These are phyloP conservation scores for Salmo trutta DNA, from an alignment of 2,797 vertebrate genomes.

Conservation along the genomic window DNA sequence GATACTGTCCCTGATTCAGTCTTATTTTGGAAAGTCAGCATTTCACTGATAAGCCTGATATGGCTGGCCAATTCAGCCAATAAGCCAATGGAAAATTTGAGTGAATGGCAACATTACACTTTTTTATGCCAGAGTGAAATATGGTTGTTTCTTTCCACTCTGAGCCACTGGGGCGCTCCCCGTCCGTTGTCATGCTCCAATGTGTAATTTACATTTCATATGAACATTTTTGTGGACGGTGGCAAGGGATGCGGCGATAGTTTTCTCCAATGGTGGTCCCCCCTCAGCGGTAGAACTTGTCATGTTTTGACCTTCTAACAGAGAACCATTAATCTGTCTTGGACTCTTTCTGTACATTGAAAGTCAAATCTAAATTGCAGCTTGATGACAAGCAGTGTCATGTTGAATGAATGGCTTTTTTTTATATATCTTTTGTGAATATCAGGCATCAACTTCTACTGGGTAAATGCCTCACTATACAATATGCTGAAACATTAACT, in stretches of 20 bases:
- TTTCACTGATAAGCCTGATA: constrained; percentile 15
- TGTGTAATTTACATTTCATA: constrained; percentile 55
- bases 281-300: constrained; percentile 41
- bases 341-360: not conserved
- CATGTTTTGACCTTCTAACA: constrained; percentile 28
- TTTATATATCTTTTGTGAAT: not conserved
- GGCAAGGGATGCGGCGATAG: constrained; percentile 57
- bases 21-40: constrained; percentile 10
- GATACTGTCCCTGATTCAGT: constrained; percentile 30
- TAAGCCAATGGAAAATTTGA: not conserved
- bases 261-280: constrained; percentile 70
- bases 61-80: not conserved
- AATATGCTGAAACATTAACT: not conserved
- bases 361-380: not conserved
- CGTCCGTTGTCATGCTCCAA: constrained; percentile 22
- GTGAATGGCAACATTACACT: not conserved
- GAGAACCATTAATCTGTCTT: not conserved
- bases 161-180: constrained; percentile 21
- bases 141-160: constrained; percentile 19
- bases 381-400: not conserved
- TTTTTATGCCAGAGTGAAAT: not conserved
- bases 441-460: constrained; percentile 1
- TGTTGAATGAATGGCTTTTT: not conserved
- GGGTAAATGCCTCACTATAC: not conserved
- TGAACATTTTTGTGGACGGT: constrained; percentile 61